Conservation (phyloP, 2,797 vertebrate genomes). For the Acanthurus leucopareius region DNA sequence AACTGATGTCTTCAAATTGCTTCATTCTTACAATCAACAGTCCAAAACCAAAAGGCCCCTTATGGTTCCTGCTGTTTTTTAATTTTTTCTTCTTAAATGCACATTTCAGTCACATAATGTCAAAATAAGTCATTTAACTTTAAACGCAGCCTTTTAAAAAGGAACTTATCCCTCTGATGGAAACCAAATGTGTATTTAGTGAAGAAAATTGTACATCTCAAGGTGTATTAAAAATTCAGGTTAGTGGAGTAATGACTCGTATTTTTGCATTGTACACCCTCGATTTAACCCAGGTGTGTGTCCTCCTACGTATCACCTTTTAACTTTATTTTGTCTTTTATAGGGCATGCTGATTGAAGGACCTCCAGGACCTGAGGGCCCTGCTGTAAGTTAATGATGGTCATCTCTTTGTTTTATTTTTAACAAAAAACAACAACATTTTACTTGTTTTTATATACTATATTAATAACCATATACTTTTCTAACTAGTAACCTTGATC, state of each 20-base stretch:
- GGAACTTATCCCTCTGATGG: not conserved
- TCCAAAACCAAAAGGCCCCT: no score
- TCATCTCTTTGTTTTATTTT: not conserved
- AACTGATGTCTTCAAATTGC: no score
- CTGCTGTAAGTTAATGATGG: constrained; percentile 86
- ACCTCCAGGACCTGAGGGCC: constrained; percentile 92
- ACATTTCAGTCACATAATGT: not conserved
- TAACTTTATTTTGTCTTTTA: not conserved
- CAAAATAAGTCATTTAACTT: not conserved
- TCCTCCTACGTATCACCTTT: not conserved
- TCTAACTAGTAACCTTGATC: not conserved
- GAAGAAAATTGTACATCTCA: not conserved
- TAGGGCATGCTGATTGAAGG: constrained; percentile 96
- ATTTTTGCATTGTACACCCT: not conserved
- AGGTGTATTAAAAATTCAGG: not conserved
- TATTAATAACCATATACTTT: not conserved
- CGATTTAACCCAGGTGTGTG: not conserved
- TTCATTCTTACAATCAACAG: no score
- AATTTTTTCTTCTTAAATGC: not conserved
- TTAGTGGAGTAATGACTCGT: not conserved
- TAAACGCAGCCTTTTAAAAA: not conserved
- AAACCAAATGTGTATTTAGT: not conserved
- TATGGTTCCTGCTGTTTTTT: no score
- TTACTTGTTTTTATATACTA: not conserved
- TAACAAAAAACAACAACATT: not conserved